phyloP scores from a whole-genome alignment of 53 echinoderm and acorn worm genomes.

The Zoroaster sp. region DNA sequence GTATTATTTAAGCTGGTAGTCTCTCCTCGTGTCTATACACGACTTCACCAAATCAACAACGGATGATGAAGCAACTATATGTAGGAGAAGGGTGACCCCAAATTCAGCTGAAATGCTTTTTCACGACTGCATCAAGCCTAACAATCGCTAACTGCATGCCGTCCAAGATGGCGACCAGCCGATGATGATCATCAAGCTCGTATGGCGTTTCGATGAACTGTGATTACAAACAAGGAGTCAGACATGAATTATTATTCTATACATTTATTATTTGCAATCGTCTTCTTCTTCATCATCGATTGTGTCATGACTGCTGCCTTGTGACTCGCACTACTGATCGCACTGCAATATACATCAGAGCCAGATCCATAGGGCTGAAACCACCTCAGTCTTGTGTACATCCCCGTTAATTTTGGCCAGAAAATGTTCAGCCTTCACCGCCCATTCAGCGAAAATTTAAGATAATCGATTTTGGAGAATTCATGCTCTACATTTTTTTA shows the following conservation, averaged over 20 bases:
- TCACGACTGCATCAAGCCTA: slow-evolving; percentile 12
- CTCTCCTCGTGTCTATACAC: background rate
- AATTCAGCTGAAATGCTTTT: background rate
- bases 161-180: background rate
- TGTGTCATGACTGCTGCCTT: too few relatives aligned
- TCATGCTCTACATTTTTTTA: too few relatives aligned
- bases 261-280: background rate
- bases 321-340: too few relatives aligned
- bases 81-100: background rate
- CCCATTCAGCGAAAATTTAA: too few relatives aligned
- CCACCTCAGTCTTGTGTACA: too few relatives aligned
- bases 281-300: too few relatives aligned
- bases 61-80: background rate
- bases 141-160: background rate
- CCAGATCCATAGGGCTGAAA: background rate
- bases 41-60: background rate
- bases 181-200: background rate
- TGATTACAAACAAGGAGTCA: background rate
- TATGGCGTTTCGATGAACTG: background rate
- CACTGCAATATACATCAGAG: too few relatives aligned
- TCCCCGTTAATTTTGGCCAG: too few relatives aligned
- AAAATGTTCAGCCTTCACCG: too few relatives aligned
- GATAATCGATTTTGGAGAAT: too few relatives aligned
- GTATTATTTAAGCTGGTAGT: background rate
- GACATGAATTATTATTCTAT: background rate